These are phyloP conservation scores for Brachystomella parvula DNA, from an alignment of 1,140 invertebrate species.

Conservation along the genomic window DNA sequence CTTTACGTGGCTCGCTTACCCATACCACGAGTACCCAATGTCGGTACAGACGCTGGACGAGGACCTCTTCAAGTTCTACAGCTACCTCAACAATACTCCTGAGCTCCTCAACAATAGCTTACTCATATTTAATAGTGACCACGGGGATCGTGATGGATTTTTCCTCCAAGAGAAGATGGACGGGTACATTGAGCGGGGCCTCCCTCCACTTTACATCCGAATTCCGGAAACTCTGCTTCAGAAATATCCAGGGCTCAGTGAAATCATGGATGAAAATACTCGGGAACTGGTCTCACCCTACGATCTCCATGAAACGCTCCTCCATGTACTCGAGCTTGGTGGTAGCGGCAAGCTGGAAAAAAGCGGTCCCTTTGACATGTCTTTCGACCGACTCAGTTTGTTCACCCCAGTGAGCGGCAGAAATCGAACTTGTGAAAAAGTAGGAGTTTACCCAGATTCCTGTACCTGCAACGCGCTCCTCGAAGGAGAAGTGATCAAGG, in stretches of 20 bases:
- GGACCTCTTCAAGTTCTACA: neutral
- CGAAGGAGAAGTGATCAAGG: neutral
- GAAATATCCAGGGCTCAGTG: neutral
- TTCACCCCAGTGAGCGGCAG: neutral
- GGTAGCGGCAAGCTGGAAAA: neutral
- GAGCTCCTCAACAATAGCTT: slow-evolving; percentile 13
- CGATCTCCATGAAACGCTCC: slow-evolving; percentile 18
- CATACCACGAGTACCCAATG: slow-evolving; percentile 15
- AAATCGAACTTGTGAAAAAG: neutral
- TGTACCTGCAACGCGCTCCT: slow-evolving; percentile 12
- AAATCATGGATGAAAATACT: neutral
- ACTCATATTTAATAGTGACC: slow-evolving; percentile 18
- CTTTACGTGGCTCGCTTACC: slow-evolving; percentile 12
- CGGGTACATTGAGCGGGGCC: slow-evolving; percentile 15
- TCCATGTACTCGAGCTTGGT: neutral
- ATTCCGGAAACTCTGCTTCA: slow-evolving; percentile 5
- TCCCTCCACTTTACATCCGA: slow-evolving; percentile 18
- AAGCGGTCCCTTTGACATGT: neutral
- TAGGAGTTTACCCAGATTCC: neutral
- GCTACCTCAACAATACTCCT: neutral
- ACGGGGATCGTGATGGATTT: slow-evolving; percentile 15
- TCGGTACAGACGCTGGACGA: slow-evolving; percentile 15
- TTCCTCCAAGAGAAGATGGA: neutral
- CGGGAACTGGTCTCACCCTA: slow-evolving; percentile 5
- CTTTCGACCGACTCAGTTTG: slow-evolving; percentile 12